Conservation (phyloP, 2,113 vertebrate genomes). For the Holacanthus passer region DNA sequence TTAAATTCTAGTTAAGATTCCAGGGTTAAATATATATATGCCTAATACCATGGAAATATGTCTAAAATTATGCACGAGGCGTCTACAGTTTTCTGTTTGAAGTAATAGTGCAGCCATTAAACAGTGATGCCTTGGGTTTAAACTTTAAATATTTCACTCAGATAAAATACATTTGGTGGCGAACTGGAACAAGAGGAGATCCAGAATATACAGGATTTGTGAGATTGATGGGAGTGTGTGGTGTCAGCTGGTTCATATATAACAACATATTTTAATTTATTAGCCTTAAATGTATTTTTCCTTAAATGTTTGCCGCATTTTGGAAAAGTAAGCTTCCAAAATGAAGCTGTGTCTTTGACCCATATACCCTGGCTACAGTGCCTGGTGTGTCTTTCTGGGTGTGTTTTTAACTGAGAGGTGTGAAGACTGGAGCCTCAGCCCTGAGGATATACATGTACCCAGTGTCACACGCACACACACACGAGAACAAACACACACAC, state of each 20-base stretch:
- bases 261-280: not conserved
- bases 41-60: not conserved
- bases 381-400: conserved; percentile 68
- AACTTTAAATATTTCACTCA: conserved; percentile 21
- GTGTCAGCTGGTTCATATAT: not conserved
- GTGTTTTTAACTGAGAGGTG: conserved; percentile 75
- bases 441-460: conserved; percentile 70
- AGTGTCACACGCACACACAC: conserved; percentile 45
- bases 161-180: not conserved
- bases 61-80: conserved; percentile 3
- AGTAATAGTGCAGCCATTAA: conserved; percentile 9
- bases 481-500: conserved; percentile 20
- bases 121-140: conserved; percentile 18
- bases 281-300: not conserved
- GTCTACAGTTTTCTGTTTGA: conserved; percentile 4
- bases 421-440: conserved; percentile 72
- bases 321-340: not conserved
- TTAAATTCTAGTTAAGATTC: not conserved
- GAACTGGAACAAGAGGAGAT: conserved; percentile 6
- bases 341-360: conserved; percentile 52
- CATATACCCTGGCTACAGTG: conserved; percentile 36
- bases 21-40: not conserved
- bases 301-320: not conserved
- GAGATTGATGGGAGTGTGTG: not conserved
- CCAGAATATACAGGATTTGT: not conserved